These are phyloP conservation scores for Drosophila santomea DNA, from an alignment of 1,140 invertebrate genomes.

Conservation along the genomic window DNA sequence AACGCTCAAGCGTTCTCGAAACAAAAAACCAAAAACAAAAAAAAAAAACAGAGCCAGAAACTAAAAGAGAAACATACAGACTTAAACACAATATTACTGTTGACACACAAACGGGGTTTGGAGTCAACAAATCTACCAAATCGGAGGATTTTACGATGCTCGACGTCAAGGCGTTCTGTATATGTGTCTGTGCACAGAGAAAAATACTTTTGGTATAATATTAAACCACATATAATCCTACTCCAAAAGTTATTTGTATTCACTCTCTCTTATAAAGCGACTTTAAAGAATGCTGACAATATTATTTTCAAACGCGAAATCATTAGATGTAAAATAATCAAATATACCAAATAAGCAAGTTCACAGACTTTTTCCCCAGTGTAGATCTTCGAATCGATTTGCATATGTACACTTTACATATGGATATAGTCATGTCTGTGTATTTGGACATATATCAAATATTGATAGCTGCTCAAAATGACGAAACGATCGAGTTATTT, in stretches of 20 bases:
- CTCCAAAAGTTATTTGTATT: no score
- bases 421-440: conserved; percentile 31
- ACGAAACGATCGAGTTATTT: conserved; percentile 79
- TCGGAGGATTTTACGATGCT: conserved; percentile 65
- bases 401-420: conserved; percentile 42
- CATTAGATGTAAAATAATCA: no score
- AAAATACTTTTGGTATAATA: background rate
- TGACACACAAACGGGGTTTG: conserved; percentile 48
- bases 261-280: no score
- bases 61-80: conserved; percentile 26
- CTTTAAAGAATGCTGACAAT: no score
- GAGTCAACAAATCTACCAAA: conserved; percentile 44
- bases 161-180: conserved; percentile 53
- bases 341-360: background rate
- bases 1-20: conserved; percentile 59
- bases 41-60: conserved; percentile 2
- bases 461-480: conserved; percentile 72
- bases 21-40: conserved; percentile 8
- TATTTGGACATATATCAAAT: conserved; percentile 57
- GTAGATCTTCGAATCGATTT: conserved; percentile 36
- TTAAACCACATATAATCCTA: background rate
- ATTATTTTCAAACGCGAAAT: no score
- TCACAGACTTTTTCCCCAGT: background rate
- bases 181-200: background rate
- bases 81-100: conserved; percentile 40